phyloP scores from a whole-genome alignment of 1,140 invertebrate species.

The Drosophila bifasciata region DNA sequence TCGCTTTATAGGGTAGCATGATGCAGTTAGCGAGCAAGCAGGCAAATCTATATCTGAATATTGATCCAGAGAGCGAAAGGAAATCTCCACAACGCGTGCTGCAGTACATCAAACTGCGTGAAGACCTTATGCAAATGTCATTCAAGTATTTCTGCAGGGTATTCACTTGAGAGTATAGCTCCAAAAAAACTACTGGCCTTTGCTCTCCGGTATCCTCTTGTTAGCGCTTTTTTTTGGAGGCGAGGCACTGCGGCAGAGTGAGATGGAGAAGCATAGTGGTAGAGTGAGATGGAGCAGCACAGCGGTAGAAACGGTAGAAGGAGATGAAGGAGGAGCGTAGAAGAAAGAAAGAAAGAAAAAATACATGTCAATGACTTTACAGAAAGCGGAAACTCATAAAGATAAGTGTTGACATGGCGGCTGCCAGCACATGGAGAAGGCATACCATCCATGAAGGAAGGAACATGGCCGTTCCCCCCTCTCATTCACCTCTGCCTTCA shows the following conservation, averaged over 20 bases:
- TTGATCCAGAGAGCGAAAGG: too few species aligned
- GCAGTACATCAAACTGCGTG: too few species aligned
- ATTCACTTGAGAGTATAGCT: too few species aligned
- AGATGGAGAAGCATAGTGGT: too few species aligned
- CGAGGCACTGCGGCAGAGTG: not conserved
- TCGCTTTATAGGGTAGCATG: not conserved
- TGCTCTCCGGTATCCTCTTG: too few species aligned
- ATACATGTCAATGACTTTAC: constrained; percentile 83
- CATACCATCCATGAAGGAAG: too few species aligned
- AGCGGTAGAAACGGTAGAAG: too few species aligned
- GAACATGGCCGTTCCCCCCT: constrained; percentile 57
- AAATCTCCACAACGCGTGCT: too few species aligned
- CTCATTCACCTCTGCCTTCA: constrained; percentile 9
- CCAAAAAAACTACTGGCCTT: too few species aligned
- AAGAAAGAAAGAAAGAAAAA: constrained; percentile 44
- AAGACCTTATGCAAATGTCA: too few species aligned
- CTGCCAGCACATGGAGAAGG: constrained; percentile 8
- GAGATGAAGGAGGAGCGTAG: not conserved
- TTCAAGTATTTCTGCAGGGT: constrained; percentile 19
- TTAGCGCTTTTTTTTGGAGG: not conserved
- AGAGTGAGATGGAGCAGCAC: too few species aligned
- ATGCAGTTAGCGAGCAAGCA: not conserved
- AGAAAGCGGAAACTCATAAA: constrained; percentile 84
- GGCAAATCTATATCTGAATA: too few species aligned
- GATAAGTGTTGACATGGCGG: constrained; percentile 83